phyloP scores from a whole-genome alignment of 2,888 invertebrate genomes.

The Bursaphelenchus okinawaensis region DNA sequence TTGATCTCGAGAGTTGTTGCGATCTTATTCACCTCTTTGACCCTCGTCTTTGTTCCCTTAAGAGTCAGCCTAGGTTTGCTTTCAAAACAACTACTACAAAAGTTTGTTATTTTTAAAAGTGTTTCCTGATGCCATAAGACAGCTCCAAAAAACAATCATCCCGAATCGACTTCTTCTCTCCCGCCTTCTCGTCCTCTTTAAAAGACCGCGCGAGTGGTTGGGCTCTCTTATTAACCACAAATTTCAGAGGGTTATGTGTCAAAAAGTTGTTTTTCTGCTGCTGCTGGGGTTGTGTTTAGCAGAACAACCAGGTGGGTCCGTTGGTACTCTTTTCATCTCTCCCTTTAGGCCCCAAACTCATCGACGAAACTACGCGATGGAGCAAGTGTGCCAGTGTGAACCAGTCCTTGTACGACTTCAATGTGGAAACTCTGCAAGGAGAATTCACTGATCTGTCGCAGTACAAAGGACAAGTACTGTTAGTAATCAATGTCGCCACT shows the following conservation, averaged over 20 bases:
- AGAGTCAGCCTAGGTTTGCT: no score
- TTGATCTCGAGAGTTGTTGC: no score
- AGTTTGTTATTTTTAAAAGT: background rate
- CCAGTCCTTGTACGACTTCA: conserved; percentile 53
- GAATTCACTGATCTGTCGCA: conserved; percentile 49
- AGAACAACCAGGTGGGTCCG: background rate
- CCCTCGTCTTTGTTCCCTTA: no score
- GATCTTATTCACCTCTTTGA: no score
- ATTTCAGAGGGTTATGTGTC: background rate
- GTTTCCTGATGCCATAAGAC: background rate
- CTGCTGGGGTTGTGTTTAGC: background rate
- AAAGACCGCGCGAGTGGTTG: background rate
- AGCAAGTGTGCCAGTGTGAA: conserved; percentile 31
- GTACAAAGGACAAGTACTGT: conserved; percentile 52
- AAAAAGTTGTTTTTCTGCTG: background rate
- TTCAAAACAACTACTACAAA: no score
- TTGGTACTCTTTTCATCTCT: no score
- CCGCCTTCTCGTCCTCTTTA: background rate
- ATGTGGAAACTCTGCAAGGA: conserved; percentile 53
- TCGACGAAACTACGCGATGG: conserved; percentile 56
- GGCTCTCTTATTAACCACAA: background rate
- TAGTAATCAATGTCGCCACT: conserved; percentile 54
- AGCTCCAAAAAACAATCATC: background rate
- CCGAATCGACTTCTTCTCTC: background rate
- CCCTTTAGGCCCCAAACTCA: conserved; percentile 45